Base-by-base conservation (phyloP, 2,888 invertebrate species). In the Trichacis sp. region DNA sequence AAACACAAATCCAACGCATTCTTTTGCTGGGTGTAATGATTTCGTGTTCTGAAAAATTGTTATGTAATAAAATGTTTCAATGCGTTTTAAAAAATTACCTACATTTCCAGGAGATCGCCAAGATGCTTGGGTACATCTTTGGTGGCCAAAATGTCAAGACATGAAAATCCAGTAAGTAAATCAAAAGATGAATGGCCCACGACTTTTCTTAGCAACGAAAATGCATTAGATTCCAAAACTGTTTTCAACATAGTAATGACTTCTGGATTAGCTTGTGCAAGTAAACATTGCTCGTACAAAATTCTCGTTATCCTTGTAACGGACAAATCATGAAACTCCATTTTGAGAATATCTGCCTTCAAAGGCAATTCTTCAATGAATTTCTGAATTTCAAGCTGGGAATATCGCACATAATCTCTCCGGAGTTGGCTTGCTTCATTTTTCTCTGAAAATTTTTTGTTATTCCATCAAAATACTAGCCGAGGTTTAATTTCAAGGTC, bases 171-270 rank as follows among this genome's bases (percentile, higher is more conserved):
- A 14, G 85, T 72, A 40, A 79, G 76, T 11, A 75, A 64, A 69
- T 87, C 85, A 38, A 86, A 76, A 18, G 73, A 66, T 40, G 79
- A 75, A 1, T 77, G 69, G 9, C 78, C 76, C n/a, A 85, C 69
- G 4, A 85, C 69, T 66, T 82, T 83, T 51, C 79, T 77, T 15
- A 87, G 62, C 45, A 86, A 61, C 20, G 74, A 74, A 3, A 65
- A 72, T 1, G 56, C 56, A 47, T 33, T 47, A 0, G 50, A 42
- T 14, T 14, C 2, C 24, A 64, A 43, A 5, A 47, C 11, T 1
- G 45, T 20, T 15, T 42, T 33, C 4, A 65, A 12, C 6, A 15
- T 30, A 8, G 3, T 30, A 19, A 60, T 14, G 9, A 19, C 5
- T 18, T 40, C 9, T 20, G 48, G 8, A 24, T 48, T 3, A 1